Evolutionary conservation across 2,797 vertebrate genomes (phyloP).

Genomic region (Mycteria americana): DNA sequence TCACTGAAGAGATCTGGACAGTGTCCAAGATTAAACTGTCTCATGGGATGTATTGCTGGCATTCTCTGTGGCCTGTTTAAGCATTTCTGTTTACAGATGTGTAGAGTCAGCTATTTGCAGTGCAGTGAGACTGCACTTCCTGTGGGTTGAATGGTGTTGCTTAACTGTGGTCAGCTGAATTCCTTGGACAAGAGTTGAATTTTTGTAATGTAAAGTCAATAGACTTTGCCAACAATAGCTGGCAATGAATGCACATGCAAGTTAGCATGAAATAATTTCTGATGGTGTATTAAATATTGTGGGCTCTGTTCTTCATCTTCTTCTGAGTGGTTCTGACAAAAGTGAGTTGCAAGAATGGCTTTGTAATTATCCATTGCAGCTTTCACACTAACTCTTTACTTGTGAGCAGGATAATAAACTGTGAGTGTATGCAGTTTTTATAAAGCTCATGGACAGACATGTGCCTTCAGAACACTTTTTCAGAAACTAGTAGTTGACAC

Average conservation of each 20-base stretch:
- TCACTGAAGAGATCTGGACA: slow-evolving; percentile 21
- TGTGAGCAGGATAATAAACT: background rate
- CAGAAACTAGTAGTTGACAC: background rate
- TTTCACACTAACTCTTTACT: background rate
- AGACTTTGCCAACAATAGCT: slow-evolving; percentile 16
- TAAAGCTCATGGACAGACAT: background rate
- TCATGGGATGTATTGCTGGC: slow-evolving; percentile 12
- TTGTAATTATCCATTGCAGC: background rate
- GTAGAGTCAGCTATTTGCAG: slow-evolving; percentile 45
- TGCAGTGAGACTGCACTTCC: slow-evolving; percentile 11
- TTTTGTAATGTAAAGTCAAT: slow-evolving; percentile 5
- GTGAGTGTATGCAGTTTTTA: background rate
- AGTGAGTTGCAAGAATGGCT: background rate
- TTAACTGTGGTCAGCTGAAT: slow-evolving; percentile 53
- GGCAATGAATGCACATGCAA: background rate
- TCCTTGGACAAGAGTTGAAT: slow-evolving; percentile 25
- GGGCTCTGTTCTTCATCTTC: background rate
- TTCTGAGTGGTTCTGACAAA: background rate
- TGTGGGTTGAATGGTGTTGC: slow-evolving; percentile 13
- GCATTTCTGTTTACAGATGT: slow-evolving; percentile 47
- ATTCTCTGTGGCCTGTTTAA: slow-evolving; percentile 29
- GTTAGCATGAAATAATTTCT: background rate
- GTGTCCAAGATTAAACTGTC: slow-evolving; percentile 1
- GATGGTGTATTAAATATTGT: background rate
- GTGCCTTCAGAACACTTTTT: background rate